Conservation (phyloP, 2,113 vertebrate genomes). For the Madoqua kirkii region DNA sequence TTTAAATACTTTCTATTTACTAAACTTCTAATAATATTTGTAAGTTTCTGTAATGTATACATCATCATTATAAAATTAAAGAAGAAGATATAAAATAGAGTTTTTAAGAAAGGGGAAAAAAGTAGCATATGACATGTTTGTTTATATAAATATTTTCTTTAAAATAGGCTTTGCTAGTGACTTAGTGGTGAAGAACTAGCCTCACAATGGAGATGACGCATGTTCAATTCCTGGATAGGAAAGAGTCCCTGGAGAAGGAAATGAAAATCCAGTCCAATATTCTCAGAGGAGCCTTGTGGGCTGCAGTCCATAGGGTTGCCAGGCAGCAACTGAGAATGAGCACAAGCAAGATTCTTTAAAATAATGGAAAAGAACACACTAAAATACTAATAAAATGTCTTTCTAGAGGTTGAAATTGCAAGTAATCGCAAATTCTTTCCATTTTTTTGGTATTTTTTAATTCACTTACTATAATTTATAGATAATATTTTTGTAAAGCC, state of each 20-base stretch:
- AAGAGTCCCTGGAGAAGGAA: neutral
- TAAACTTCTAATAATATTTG: neutral
- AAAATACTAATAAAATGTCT: neutral
- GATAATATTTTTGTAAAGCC: neutral
- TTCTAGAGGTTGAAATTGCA: neutral
- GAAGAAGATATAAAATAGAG: neutral
- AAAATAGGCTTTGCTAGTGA: neutral
- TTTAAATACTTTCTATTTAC: neutral
- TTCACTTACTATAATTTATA: neutral
- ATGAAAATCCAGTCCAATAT: neutral
- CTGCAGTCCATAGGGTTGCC: neutral
- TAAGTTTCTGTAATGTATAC: neutral
- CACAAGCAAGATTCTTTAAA: neutral
- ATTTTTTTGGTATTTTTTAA: neutral
- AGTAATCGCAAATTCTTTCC: neutral
- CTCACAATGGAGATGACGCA: neutral
- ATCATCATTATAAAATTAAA: neutral
- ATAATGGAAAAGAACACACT: neutral
- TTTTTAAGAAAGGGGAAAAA: neutral
- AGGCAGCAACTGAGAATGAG: neutral
- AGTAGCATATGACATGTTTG: neutral
- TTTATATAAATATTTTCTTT: neutral
- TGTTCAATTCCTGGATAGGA: neutral
- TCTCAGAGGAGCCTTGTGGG: neutral
- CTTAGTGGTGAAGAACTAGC: neutral